Evolutionary conservation across 2,888 invertebrate genomes (phyloP).

Genomic region (Tenthredo distinguenda): DNA sequence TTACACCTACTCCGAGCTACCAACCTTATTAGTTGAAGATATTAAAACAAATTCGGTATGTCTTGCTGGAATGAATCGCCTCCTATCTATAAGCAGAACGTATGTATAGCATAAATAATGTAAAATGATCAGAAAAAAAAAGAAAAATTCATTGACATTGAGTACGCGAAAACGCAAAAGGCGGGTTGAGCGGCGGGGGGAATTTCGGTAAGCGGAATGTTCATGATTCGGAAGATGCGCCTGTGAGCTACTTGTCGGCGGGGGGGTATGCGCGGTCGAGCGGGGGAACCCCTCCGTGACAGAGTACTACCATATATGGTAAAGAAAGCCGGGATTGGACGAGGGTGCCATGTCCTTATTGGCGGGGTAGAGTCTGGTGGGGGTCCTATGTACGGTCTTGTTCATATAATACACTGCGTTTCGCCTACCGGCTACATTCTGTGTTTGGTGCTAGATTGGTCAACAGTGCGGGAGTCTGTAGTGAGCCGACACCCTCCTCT

Average conservation of each 20-base stretch:
- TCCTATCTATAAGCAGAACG: background rate
- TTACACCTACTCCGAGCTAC: background rate
- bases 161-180: constrained; percentile 46
- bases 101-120: background rate
- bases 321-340: constrained; percentile 86
- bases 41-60: background rate
- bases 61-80: background rate
- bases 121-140: background rate
- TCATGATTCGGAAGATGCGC: constrained; percentile 55
- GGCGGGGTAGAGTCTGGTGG: constrained; percentile 68
- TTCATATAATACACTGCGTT: constrained; percentile 75
- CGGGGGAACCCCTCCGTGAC: constrained; percentile 80
- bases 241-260: constrained; percentile 24
- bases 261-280: constrained; percentile 62
- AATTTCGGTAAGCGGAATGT: constrained; percentile 48
- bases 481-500: constrained; percentile 65
- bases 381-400: constrained; percentile 67
- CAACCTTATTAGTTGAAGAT: background rate
- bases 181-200: constrained; percentile 30
- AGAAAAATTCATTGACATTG: constrained; percentile 60
- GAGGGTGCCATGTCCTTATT: constrained; percentile 76
- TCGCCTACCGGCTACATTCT: constrained; percentile 73
- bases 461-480: constrained; percentile 65
- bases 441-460: constrained; percentile 74
- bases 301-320: constrained; percentile 90